These are phyloP conservation scores for Hippolais icterina DNA, from an alignment of 2,113 vertebrate species.

Conservation along the genomic window DNA sequence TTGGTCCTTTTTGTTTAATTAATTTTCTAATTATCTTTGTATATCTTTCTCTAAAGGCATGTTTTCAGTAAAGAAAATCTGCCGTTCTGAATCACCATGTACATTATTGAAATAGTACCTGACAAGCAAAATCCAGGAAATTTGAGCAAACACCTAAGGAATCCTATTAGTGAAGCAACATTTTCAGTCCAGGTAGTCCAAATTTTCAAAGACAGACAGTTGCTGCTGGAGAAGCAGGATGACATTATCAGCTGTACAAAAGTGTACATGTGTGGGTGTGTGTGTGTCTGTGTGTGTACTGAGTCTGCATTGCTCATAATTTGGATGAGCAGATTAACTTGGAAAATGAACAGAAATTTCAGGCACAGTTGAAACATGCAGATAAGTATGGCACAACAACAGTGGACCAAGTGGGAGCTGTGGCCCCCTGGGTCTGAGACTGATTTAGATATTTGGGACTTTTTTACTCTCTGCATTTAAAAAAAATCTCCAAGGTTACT, in stretches of 20 bases:
- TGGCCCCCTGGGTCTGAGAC: background rate
- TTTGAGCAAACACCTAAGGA: background rate
- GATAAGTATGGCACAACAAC: rapidly evolving
- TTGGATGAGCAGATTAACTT: background rate
- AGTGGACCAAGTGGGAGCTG: rapidly evolving
- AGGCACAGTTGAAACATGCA: background rate
- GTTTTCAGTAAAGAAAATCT: background rate
- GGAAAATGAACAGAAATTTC: background rate
- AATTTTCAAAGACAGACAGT: background rate
- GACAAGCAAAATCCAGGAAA: background rate
- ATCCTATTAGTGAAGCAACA: rapidly evolving
- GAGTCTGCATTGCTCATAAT: background rate
- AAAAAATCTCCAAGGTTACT: background rate
- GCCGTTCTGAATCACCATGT: background rate
- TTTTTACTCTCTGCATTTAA: background rate
- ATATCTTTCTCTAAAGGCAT: background rate
- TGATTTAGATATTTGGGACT: background rate
- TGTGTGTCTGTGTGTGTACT: too few relatives aligned
- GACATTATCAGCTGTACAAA: background rate
- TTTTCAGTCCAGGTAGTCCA: background rate
- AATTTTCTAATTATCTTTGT: background rate
- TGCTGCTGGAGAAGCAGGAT: background rate
- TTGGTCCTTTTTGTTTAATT: background rate
- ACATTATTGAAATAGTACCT: background rate
- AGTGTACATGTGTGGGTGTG: rapidly evolving